These are phyloP conservation scores for Baryphthengus martii DNA, from an alignment of 2,113 vertebrate genomes.

Conservation along the genomic window DNA sequence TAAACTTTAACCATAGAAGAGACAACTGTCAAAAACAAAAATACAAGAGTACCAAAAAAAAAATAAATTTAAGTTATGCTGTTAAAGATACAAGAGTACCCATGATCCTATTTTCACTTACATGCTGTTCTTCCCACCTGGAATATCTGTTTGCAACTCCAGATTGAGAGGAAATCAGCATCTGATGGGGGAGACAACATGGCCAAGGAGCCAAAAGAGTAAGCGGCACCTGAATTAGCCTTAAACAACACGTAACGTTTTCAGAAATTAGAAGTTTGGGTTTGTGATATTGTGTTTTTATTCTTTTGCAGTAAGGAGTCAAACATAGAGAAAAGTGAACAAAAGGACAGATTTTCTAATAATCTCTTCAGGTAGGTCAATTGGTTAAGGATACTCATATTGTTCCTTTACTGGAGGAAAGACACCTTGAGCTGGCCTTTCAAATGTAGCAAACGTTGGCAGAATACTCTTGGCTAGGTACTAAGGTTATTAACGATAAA, in stretches of 20 bases:
- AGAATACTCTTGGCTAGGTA: not conserved
- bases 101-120: not conserved
- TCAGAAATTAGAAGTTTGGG: not conserved
- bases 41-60: not conserved
- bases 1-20: not conserved
- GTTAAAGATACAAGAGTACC: not conserved
- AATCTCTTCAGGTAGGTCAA: not conserved
- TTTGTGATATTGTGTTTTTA: not conserved
- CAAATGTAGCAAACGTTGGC: not conserved
- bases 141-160: not conserved
- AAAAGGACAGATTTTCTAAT: not conserved
- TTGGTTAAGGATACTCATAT: not conserved
- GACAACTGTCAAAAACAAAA: not conserved
- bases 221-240: not conserved
- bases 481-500: constrained; percentile 14
- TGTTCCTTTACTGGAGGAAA: not conserved
- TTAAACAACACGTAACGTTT: not conserved
- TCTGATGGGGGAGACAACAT: not conserved
- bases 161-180: not conserved
- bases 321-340: not conserved
- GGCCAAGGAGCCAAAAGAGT: not conserved
- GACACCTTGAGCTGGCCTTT: not conserved
- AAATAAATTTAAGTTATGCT: not conserved
- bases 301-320: not conserved
- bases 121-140: not conserved